Evolutionary conservation across 2,888 invertebrate genomes (phyloP).

Genomic region (Arctia plantaginis): DNA sequence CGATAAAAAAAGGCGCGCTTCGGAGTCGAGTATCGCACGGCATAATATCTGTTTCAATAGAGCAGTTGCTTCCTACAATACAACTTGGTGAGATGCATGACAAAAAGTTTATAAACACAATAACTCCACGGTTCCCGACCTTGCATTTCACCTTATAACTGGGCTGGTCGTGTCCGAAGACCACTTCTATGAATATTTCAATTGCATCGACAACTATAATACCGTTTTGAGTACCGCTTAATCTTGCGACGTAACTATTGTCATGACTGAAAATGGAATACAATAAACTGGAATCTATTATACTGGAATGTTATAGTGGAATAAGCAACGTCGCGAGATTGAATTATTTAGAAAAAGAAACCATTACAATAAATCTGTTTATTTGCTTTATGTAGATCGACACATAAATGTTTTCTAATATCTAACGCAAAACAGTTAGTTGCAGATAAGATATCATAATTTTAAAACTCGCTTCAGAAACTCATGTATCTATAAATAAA

Average conservation of each 20-base stretch:
- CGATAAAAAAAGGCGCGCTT: conserved; percentile 60
- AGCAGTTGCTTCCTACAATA: conserved; percentile 75
- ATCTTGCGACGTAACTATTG: conserved; percentile 68
- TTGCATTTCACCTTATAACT: conserved; percentile 78
- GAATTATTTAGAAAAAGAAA: conserved; percentile 16
- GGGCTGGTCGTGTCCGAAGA: conserved; percentile 77
- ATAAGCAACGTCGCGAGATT: conserved; percentile 23
- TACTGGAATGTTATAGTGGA: conserved; percentile 24
- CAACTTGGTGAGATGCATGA: conserved; percentile 76
- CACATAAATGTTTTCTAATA: neutral
- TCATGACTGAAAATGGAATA: conserved; percentile 58
- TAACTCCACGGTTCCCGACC: conserved; percentile 74
- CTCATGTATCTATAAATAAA: neutral
- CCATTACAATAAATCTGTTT: conserved; percentile 11
- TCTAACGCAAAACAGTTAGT: neutral
- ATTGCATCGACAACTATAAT: conserved; percentile 74
- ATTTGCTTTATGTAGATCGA: conserved; percentile 5
- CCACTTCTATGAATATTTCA: conserved; percentile 68
- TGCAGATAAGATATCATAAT: neutral
- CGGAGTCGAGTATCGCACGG: conserved; percentile 78
- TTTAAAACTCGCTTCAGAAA: neutral
- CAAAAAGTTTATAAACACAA: conserved; percentile 79
- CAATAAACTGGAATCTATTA: conserved; percentile 41
- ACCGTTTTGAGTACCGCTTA: conserved; percentile 79
- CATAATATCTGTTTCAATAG: conserved; percentile 75